These are phyloP conservation scores for Elmis aenea DNA, from an alignment of 2,888 invertebrate genomes.

Conservation along the genomic window DNA sequence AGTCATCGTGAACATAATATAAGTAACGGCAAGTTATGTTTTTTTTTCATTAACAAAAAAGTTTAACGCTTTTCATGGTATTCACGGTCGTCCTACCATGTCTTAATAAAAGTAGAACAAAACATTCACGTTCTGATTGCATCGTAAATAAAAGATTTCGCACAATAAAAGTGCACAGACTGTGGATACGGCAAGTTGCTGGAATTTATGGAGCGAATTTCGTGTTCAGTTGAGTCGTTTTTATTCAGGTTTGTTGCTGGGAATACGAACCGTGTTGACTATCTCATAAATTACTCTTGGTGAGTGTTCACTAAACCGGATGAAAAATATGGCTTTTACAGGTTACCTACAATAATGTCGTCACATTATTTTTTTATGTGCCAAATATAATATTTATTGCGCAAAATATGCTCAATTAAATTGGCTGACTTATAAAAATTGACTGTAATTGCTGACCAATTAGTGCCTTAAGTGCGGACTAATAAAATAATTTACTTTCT, in stretches of 20 bases:
- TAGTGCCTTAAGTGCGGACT: too few relatives aligned
- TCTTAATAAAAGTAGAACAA: too few relatives aligned
- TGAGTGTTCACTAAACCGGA: constrained; percentile 8
- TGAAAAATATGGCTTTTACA: constrained; percentile 6
- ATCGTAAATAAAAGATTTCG: constrained; percentile 11
- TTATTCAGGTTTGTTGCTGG: constrained; percentile 13
- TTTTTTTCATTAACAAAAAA: too few relatives aligned
- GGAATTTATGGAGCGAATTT: constrained; percentile 16
- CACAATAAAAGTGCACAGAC: constrained; percentile 13
- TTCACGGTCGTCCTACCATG: too few relatives aligned
- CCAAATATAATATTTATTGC: too few relatives aligned
- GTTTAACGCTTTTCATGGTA: too few relatives aligned
- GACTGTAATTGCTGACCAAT: too few relatives aligned
- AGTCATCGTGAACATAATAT: too few relatives aligned
- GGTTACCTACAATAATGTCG: constrained; percentile 6
- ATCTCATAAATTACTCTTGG: constrained; percentile 9
- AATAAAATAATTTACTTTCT: too few relatives aligned
- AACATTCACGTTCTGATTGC: constrained; percentile 10
- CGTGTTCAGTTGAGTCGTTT: constrained; percentile 14
- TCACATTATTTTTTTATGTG: constrained; percentile 5
- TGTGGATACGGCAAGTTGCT: constrained; percentile 14
- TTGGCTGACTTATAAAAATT: too few relatives aligned
- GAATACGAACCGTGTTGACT: constrained; percentile 11
- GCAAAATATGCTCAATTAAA: too few relatives aligned
- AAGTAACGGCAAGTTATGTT: too few relatives aligned